Percentiles rank a stretch among this genome's conserved stretches.
Evolutionary conservation across 2,113 vertebrate genomes (phyloP).

Genomic region (Tachysurus vachellii): DNA sequence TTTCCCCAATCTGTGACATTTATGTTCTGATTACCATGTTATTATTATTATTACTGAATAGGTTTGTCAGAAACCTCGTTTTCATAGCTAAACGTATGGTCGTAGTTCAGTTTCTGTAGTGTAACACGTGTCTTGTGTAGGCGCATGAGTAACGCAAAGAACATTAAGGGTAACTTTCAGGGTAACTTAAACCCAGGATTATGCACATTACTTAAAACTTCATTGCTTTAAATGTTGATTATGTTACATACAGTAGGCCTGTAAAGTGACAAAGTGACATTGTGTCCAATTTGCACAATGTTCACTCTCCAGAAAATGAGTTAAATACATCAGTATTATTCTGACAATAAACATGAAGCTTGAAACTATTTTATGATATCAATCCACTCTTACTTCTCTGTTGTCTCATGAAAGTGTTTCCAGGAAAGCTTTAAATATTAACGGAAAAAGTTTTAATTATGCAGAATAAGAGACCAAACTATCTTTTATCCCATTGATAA

Average conservation of each 20-base stretch:
- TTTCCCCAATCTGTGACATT: not conserved
- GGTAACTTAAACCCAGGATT: too few relatives aligned
- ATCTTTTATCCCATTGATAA: not conserved
- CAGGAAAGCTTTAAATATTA: conserved; percentile 20
- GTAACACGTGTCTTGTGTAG: not conserved
- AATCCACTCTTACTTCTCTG: not conserved
- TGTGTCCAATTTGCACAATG: not conserved
- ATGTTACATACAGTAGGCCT: not conserved
- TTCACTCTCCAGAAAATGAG: not conserved
- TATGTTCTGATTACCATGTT: not conserved
- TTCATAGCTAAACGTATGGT: not conserved
- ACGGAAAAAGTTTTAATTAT: not conserved
- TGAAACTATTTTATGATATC: not conserved
- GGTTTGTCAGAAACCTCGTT: not conserved
- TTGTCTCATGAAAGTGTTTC: not conserved
- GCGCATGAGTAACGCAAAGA: not conserved
- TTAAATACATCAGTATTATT: not conserved
- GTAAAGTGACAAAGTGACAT: not conserved
- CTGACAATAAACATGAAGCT: too few relatives aligned
- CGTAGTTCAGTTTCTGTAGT: not conserved
- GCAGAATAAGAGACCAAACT: not conserved
- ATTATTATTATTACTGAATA: not conserved
- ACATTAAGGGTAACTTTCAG: not conserved
- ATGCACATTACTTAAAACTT: not conserved
- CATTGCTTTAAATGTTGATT: not conserved